These are phyloP conservation scores for Drosophila miranda DNA, from an alignment of 1,140 invertebrate genomes.

Conservation along the genomic window DNA sequence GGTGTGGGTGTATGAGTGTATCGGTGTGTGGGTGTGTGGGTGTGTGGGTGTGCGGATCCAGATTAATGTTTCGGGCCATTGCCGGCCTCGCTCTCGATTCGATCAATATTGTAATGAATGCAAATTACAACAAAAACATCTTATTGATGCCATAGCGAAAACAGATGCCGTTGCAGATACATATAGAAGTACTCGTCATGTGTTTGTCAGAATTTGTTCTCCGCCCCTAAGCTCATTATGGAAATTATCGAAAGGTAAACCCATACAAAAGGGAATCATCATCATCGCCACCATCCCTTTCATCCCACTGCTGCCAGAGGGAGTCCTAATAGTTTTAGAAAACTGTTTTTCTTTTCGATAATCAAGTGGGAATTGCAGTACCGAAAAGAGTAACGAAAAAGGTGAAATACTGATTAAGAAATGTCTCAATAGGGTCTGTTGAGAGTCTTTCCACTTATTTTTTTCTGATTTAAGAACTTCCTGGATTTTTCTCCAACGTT, in stretches of 20 bases:
- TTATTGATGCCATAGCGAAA: slow-evolving; percentile 18
- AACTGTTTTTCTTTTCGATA: no score
- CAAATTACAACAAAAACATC: slow-evolving; percentile 50
- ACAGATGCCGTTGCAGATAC: slow-evolving; percentile 25
- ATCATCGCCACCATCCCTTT: no score
- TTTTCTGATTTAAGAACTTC: no score
- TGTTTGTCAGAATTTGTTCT: no score
- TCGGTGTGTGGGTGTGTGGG: slow-evolving; percentile 1
- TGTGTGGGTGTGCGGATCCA: slow-evolving; percentile 16
- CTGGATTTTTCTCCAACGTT: no score
- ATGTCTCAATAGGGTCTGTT: no score
- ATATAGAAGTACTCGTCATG: neutral
- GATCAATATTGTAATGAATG: slow-evolving; percentile 53
- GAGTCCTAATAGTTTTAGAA: no score
- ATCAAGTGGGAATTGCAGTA: no score
- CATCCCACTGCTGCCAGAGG: no score
- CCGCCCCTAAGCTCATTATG: slow-evolving; percentile 37
- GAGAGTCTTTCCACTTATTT: no score
- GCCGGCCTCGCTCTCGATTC: slow-evolving; percentile 20
- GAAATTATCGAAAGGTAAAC: slow-evolving; percentile 39
- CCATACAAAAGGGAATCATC: neutral
- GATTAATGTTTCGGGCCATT: slow-evolving; percentile 29
- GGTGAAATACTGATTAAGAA: no score
- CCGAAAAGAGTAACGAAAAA: no score
- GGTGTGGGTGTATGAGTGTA: neutral